Conservation (phyloP, 2,797 vertebrate genomes). For the Helicolenus hilgendorfi region DNA sequence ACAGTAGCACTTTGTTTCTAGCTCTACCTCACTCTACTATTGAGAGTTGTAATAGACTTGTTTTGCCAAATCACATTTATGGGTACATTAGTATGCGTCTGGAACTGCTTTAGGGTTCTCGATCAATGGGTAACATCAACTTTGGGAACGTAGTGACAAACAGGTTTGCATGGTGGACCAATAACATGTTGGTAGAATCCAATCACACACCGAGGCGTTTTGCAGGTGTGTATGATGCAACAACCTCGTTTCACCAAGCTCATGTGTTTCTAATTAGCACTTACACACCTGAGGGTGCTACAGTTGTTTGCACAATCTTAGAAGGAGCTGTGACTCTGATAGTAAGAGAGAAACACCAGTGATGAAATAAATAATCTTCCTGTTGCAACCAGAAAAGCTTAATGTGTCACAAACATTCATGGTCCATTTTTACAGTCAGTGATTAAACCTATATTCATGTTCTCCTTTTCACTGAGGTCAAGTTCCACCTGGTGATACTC, state of each 20-base stretch:
- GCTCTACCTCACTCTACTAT: neutral
- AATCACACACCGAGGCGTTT: neutral
- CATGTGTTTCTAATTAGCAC: neutral
- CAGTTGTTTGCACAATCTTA: neutral
- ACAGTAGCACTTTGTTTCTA: neutral
- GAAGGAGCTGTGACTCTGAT: neutral
- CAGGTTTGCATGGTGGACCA: neutral
- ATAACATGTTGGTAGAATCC: neutral
- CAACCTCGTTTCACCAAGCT: neutral
- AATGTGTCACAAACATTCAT: neutral
- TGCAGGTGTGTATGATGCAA: neutral
- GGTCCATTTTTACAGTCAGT: neutral
- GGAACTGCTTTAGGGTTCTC: neutral
- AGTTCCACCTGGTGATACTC: constrained; percentile 9
- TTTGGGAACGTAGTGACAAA: neutral
- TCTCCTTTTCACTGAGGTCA: neutral
- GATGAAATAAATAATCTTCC: neutral
- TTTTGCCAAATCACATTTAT: neutral
- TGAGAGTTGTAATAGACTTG: neutral
- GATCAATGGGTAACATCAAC: neutral
- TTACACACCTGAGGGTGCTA: neutral
- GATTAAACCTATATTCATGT: constrained; percentile 6
- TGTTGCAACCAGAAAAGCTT: neutral
- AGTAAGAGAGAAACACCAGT: neutral
- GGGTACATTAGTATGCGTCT: neutral